Evolutionary conservation across 2,113 vertebrate species (phyloP), one percentile per base, ranked within the genome.

Genomic region (Rhegmatorhina hoffmannsi): DNA sequence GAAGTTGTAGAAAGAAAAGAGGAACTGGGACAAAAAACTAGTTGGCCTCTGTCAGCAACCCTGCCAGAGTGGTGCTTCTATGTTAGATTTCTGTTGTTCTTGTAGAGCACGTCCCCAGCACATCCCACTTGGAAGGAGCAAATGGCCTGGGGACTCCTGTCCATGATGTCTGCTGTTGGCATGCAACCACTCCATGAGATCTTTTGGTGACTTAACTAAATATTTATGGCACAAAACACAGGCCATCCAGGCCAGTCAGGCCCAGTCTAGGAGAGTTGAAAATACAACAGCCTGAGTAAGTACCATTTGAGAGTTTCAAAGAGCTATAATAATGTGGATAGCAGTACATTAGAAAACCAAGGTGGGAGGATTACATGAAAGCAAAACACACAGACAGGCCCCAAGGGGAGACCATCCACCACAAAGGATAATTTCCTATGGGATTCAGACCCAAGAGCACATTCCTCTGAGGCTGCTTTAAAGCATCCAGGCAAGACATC

Each of bases 401-500:
- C 94, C 94, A 85, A 87, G 92, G 95, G 96, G 92, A 94, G 79
- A 96, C 80, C 80, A 94, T 96, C 87, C 64, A 95, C 94, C 94
- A 90, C 92, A 90, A 97, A 97, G 80, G 62, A 95, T 95, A 95
- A 94, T 91, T 96, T 97, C 97, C 97, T 97, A 53, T 2, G 94
- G 96, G 96, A 96, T 93, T 94, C 81, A 95, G 91, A 91, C 92
- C 88, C 93, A 86, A 91, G 92, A 96, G 94, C 92, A 67, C 83
- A 92, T 96, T 96, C 92, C 94, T 95, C 91, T 82, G 94, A 94
- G 95, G 95, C 94, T 95, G 86, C 95, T 96, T 97, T 92, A 95
- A 95, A 96, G 94, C 91, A 91, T 96, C 84, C 87, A 95, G 94
- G 92, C 95, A 90, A 97, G 95, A 96, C 89, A 94, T 95, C 96